phyloP scores from a whole-genome alignment of 2,113 vertebrate genomes.

The Cygnus atratus region DNA sequence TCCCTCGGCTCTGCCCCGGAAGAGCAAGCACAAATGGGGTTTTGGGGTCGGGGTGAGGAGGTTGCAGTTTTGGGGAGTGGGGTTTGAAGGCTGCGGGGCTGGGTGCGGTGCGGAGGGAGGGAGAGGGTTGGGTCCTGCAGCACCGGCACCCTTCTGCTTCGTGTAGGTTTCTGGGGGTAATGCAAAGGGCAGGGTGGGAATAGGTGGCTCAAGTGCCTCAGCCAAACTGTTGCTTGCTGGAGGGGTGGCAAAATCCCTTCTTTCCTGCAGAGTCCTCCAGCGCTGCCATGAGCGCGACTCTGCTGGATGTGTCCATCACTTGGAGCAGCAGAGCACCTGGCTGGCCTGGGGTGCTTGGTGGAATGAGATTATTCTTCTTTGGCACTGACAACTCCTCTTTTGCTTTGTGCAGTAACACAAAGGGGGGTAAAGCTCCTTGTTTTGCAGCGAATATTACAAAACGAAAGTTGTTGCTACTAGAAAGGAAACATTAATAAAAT shows the following conservation, averaged over 20 bases:
- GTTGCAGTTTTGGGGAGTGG: not conserved
- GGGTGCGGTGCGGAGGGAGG: not conserved
- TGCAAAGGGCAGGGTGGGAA: not conserved
- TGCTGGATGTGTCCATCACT: not conserved
- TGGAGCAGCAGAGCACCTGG: slow-evolving; percentile 24
- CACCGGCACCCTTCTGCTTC: not conserved
- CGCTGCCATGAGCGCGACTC: not conserved
- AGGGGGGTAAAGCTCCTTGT: not conserved
- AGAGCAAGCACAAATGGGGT: not conserved
- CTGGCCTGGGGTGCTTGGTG: not conserved
- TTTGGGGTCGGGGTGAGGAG: not conserved
- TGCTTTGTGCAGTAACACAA: not conserved
- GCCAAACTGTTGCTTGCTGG: not conserved
- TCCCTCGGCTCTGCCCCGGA: not conserved
- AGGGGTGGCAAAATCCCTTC: not conserved
- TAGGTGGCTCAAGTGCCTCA: rapidly evolving
- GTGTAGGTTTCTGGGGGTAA: not conserved
- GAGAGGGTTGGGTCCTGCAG: not conserved
- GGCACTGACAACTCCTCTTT: not conserved
- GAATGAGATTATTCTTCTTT: not conserved
- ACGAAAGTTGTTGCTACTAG: slow-evolving; percentile 1
- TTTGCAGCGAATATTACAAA: not conserved
- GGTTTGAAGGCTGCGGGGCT: not conserved
- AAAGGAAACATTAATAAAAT: not conserved
- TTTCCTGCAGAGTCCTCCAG: not conserved